Conservation (phyloP, 2,797 vertebrate species). For the Anniella stebbinsi region DNA sequence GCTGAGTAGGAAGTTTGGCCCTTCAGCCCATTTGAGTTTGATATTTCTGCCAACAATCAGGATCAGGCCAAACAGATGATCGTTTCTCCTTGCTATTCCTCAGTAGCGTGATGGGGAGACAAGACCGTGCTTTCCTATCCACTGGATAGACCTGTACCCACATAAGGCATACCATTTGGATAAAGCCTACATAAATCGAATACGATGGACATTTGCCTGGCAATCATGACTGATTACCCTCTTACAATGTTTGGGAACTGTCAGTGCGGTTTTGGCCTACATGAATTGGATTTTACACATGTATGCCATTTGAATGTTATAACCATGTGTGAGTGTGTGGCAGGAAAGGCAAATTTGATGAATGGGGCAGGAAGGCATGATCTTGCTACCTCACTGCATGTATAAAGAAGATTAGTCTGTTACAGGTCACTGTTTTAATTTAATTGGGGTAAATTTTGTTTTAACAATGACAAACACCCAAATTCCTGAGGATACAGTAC, state of each 20-base stretch:
- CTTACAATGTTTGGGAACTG: not conserved
- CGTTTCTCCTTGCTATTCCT: not conserved
- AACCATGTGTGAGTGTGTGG: not conserved
- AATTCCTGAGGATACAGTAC: constrained; percentile 66
- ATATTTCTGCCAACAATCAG: not conserved
- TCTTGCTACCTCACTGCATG: not conserved
- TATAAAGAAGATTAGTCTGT: not conserved
- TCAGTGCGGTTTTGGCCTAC: not conserved
- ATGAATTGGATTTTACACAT: not conserved
- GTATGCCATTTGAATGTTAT: not conserved
- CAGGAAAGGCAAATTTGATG: not conserved
- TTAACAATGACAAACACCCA: constrained; percentile 34
- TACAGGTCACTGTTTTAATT: not conserved
- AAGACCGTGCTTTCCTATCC: no score
- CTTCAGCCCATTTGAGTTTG: not conserved
- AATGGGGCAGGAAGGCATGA: not conserved
- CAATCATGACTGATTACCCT: not conserved
- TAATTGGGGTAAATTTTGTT: not conserved
- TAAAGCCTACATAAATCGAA: not conserved
- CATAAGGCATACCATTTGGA: not conserved
- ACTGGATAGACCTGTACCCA: not conserved
- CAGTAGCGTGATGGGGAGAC: not conserved
- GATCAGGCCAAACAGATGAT: not conserved
- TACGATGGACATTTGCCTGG: not conserved
- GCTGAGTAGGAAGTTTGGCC: not conserved